Conservation (phyloP, 2,888 invertebrate genomes). For the Eristalis pertinax region DNA sequence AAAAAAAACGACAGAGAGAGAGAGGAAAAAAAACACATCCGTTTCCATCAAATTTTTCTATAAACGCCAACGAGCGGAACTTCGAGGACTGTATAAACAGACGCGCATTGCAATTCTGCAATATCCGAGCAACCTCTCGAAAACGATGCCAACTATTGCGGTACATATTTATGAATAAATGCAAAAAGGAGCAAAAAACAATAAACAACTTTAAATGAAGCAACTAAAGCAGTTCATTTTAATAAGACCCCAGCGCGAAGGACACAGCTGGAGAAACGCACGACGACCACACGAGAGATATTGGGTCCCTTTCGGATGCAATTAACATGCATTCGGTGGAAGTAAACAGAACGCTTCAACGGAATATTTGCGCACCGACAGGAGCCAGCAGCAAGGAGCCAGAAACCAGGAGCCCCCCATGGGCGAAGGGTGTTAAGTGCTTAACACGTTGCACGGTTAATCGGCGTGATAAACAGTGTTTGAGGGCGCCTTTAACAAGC, state of each 20-base stretch:
- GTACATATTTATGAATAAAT: conserved; percentile 24
- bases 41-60: conserved; percentile 15
- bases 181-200: not conserved
- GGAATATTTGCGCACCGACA: not conserved
- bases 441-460: not conserved
- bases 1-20: not conserved
- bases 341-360: not conserved
- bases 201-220: not conserved
- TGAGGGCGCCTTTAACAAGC: not conserved
- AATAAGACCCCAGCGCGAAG: not conserved
- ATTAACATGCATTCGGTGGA: not conserved
- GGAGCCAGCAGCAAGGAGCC: not conserved
- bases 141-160: not conserved
- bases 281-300: not conserved
- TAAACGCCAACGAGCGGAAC: not conserved
- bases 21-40: not conserved
- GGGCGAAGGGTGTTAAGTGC: not conserved
- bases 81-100: conserved; percentile 15
- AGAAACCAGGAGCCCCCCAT: too few species aligned
- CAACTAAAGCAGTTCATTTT: conserved; percentile 22
- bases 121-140: conserved; percentile 1
- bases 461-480: not conserved
- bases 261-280: not conserved
- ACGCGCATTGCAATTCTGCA: conserved; percentile 4
- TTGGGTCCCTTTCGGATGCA: not conserved